These are phyloP conservation scores for Parochlus steinenii DNA, from an alignment of 2,888 invertebrate genomes.

Conservation along the genomic window DNA sequence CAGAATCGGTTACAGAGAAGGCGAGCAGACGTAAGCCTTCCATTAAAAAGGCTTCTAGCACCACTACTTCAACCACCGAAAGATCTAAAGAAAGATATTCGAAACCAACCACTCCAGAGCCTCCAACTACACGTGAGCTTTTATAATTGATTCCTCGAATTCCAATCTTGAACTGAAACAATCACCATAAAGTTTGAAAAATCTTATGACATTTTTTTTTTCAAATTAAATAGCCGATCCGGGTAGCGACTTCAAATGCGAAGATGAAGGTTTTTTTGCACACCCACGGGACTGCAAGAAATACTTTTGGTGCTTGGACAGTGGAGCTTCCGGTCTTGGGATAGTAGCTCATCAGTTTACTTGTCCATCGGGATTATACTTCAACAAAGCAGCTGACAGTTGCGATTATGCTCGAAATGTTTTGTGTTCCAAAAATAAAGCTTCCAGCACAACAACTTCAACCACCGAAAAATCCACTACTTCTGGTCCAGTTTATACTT, in stretches of 20 bases:
- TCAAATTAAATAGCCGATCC: conserved; percentile 8
- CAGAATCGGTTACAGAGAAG: conserved; percentile 12
- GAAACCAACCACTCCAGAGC: conserved; percentile 39
- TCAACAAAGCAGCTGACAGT: conserved; percentile 81
- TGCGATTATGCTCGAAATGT: conserved; percentile 87
- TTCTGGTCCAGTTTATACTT: too few relatives aligned
- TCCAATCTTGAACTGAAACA: not conserved
- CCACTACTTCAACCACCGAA: too few relatives aligned
- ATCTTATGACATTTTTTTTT: conserved; percentile 7
- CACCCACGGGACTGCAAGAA: conserved; percentile 88
- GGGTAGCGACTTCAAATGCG: conserved; percentile 67
- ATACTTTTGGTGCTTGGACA: conserved; percentile 88
- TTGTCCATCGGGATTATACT: conserved; percentile 79
- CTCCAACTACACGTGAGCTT: conserved; percentile 78
- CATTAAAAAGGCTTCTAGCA: conserved; percentile 17
- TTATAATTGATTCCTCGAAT: not conserved
- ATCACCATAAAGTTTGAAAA: conserved; percentile 1
- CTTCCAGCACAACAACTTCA: conserved; percentile 34
- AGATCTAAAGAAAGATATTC: not conserved
- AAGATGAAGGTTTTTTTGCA: conserved; percentile 82
- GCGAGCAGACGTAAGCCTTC: conserved; percentile 15
- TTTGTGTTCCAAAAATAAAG: conserved; percentile 47
- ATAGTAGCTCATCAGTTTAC: conserved; percentile 86
- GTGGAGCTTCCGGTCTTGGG: conserved; percentile 73
- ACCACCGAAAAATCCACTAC: conserved; percentile 23